Evolutionary conservation across 1,140 invertebrate genomes (phyloP).

Genomic region (Zaprionus vittiger): DNA sequence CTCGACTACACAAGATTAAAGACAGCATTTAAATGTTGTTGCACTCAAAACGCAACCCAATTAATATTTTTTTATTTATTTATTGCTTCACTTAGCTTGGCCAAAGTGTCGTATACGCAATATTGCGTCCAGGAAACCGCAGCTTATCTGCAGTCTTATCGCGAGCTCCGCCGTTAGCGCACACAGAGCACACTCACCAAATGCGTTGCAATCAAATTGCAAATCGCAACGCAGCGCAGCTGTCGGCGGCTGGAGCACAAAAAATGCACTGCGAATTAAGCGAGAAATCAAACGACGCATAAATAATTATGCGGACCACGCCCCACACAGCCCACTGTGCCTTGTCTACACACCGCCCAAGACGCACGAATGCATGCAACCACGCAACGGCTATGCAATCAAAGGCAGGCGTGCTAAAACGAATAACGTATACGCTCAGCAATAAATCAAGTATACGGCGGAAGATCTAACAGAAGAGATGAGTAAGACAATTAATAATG

Average conservation of each 20-base stretch:
- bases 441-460: not conserved
- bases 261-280: constrained; percentile 38
- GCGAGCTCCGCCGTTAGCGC: not conserved
- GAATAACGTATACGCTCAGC: not conserved
- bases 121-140: constrained; percentile 31
- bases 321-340: not conserved
- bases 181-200: not conserved
- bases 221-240: constrained; percentile 18
- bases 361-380: not conserved
- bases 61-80: constrained; percentile 1
- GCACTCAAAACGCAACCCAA: not conserved
- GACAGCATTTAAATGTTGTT: constrained; percentile 51
- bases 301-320: constrained; percentile 44
- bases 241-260: constrained; percentile 49
- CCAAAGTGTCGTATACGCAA: constrained; percentile 62
- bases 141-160: constrained; percentile 39
- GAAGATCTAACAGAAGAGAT: too few species aligned
- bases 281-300: constrained; percentile 61
- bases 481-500: too few species aligned
- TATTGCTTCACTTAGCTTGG: constrained; percentile 10
- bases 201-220: constrained; percentile 29
- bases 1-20: constrained; percentile 18
- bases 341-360: not conserved
- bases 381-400: not conserved
- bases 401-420: not conserved